Evolutionary conservation across 92 coral and sea anemone genomes (phyloP).

Genomic region (Epizoanthus illoricatus): DNA sequence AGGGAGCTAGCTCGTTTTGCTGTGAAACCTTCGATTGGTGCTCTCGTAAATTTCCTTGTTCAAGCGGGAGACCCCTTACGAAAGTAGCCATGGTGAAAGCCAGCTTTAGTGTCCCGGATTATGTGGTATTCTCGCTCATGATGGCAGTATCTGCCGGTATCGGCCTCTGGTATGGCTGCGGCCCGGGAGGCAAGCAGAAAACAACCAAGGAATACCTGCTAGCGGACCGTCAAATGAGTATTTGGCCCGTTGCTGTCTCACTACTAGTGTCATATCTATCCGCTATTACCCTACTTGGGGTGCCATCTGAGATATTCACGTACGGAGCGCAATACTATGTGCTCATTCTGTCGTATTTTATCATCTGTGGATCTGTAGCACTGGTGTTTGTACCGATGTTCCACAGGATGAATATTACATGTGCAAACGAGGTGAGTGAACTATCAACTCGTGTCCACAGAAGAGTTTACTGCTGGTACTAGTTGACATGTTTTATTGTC

Average conservation of each 20-base stretch:
- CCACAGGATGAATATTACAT: conserved; percentile 70
- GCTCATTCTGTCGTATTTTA: conserved; percentile 61
- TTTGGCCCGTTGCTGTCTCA: conserved; percentile 85
- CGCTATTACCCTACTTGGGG: conserved; percentile 89
- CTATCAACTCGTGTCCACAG: background rate
- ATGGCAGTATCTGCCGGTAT: conserved; percentile 77
- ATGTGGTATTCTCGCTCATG: conserved; percentile 86
- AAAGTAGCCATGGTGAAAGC: no score
- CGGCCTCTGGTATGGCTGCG: conserved; percentile 91
- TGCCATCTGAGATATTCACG: conserved; percentile 94
- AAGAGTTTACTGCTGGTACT: no score
- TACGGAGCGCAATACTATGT: conserved; percentile 85
- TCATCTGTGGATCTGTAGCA: conserved; percentile 69
- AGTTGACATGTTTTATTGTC: no score
- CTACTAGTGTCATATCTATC: conserved; percentile 89
- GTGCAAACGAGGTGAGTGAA: conserved; percentile 84
- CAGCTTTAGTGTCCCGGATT: conserved; percentile 71
- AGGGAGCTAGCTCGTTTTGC: no score
- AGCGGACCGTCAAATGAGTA: conserved; percentile 81
- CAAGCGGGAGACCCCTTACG: no score
- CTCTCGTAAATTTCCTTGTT: no score
- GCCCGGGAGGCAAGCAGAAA: conserved; percentile 80
- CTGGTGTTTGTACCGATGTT: conserved; percentile 91
- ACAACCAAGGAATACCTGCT: conserved; percentile 84
- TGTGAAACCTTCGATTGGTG: no score